These are phyloP conservation scores for Agrotis ipsilon DNA, from an alignment of 2,888 invertebrate species.

Conservation along the genomic window DNA sequence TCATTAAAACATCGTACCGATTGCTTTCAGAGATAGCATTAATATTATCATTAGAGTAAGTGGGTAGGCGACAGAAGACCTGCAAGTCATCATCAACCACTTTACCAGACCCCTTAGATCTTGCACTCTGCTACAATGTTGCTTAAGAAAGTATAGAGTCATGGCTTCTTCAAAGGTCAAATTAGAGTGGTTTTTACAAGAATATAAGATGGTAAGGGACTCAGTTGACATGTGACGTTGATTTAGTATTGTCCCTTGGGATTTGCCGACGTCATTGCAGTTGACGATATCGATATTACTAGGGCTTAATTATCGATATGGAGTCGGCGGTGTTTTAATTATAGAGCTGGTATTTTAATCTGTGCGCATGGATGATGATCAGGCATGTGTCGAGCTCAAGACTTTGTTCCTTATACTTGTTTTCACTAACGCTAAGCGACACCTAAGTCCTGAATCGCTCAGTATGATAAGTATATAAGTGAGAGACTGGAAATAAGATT, in stretches of 20 bases:
- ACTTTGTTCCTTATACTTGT: not conserved
- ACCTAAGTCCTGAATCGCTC: no score
- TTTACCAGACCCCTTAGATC: slow-evolving; percentile 70
- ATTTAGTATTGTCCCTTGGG: slow-evolving; percentile 87
- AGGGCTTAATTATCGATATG: slow-evolving; percentile 65
- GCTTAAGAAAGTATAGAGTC: slow-evolving; percentile 68
- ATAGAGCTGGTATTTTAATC: slow-evolving; percentile 39
- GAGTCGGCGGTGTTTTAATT: slow-evolving; percentile 56
- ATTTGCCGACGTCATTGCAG: slow-evolving; percentile 83
- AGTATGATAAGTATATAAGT: no score
- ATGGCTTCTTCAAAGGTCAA: slow-evolving; percentile 72
- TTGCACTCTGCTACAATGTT: slow-evolving; percentile 41
- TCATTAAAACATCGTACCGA: slow-evolving; percentile 78
- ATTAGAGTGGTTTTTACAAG: slow-evolving; percentile 72
- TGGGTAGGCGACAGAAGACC: slow-evolving; percentile 87
- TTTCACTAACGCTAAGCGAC: not conserved
- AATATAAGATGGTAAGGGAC: slow-evolving; percentile 81
- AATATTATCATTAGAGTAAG: slow-evolving; percentile 90
- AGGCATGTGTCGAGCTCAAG: not conserved
- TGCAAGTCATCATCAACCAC: slow-evolving; percentile 83
- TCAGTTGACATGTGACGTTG: slow-evolving; percentile 89
- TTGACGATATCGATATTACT: slow-evolving; percentile 72
- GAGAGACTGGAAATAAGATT: no score
- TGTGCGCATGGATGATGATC: slow-evolving; percentile 2
- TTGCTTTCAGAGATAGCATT: slow-evolving; percentile 87